These are phyloP conservation scores for Drosophila ustulata DNA, from an alignment of 2,888 invertebrate species.

Conservation along the genomic window DNA sequence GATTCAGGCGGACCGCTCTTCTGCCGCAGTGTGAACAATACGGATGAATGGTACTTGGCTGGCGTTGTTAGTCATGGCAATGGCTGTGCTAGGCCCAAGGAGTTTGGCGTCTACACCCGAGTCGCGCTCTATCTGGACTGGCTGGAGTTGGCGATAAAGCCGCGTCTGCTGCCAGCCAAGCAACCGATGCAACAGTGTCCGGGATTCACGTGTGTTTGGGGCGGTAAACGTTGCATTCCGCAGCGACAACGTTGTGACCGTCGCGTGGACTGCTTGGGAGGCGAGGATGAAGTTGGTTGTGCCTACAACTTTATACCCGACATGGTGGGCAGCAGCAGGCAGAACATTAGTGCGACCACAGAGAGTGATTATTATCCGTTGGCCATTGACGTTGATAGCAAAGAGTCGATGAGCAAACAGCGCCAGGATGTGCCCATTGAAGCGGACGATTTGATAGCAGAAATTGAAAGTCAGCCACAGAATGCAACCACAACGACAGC, in stretches of 20 bases:
- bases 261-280: conserved; percentile 90
- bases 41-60: conserved; percentile 91
- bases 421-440: conserved; percentile 58
- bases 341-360: conserved; percentile 62
- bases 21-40: conserved; percentile 89
- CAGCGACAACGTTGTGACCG: conserved; percentile 89
- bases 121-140: conserved; percentile 91
- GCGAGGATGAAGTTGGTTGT: conserved; percentile 93
- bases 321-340: conserved; percentile 69
- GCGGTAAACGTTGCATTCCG: conserved; percentile 89
- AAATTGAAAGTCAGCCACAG: conserved; percentile 4
- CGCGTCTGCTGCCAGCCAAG: conserved; percentile 83
- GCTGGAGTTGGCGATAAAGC: conserved; percentile 86
- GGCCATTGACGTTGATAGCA: conserved; percentile 23
- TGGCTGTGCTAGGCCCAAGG: conserved; percentile 92
- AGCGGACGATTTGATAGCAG: conserved; percentile 38
- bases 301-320: conserved; percentile 82
- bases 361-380: conserved; percentile 76
- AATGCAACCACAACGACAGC: not conserved
- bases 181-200: conserved; percentile 89
- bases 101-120: conserved; percentile 93
- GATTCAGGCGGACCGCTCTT: conserved; percentile 93
- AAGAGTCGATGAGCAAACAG: conserved; percentile 22
- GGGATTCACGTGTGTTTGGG: conserved; percentile 89
- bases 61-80: conserved; percentile 95